phyloP scores from a whole-genome alignment of 2,888 invertebrate genomes.

The Microplitis deprimator region DNA sequence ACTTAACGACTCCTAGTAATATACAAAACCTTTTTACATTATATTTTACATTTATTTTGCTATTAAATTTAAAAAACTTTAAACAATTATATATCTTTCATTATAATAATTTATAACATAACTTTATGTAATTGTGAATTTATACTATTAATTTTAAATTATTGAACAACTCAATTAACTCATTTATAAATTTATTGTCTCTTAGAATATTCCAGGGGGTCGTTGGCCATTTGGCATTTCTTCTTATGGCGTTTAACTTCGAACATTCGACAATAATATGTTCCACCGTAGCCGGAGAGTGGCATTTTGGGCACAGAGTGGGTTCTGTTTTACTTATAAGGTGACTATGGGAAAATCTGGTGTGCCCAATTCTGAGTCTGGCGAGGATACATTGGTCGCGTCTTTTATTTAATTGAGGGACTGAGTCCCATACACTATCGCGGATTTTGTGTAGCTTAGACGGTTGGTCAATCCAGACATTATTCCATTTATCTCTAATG shows the following conservation, averaged over 20 bases:
- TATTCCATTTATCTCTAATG: not conserved
- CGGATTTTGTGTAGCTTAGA: not conserved
- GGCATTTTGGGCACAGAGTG: not conserved
- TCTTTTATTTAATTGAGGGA: not conserved
- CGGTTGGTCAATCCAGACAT: not conserved
- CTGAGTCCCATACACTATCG: not conserved
- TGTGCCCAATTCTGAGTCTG: not conserved
- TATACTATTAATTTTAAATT: too few relatives aligned
- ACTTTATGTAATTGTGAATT: too few relatives aligned
- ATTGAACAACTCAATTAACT: too few relatives aligned
- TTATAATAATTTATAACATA: too few relatives aligned
- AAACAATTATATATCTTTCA: too few relatives aligned
- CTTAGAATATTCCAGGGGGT: too few relatives aligned
- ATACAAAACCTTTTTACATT: too few relatives aligned
- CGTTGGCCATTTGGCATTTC: not conserved
- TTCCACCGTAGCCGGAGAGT: not conserved
- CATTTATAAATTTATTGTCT: too few relatives aligned
- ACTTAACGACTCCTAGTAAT: too few relatives aligned
- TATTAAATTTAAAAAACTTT: too few relatives aligned
- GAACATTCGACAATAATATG: not conserved
- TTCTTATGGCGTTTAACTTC: not conserved
- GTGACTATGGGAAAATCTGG: not conserved
- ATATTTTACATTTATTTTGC: too few relatives aligned
- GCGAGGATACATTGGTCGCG: not conserved
- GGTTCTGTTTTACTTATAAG: not conserved